A percentile compares a stretch with the other conserved stretches of the same genome.
Evolutionary conservation across 2,113 vertebrate genomes (phyloP).

Genomic region (Nanorana parkeri): DNA sequence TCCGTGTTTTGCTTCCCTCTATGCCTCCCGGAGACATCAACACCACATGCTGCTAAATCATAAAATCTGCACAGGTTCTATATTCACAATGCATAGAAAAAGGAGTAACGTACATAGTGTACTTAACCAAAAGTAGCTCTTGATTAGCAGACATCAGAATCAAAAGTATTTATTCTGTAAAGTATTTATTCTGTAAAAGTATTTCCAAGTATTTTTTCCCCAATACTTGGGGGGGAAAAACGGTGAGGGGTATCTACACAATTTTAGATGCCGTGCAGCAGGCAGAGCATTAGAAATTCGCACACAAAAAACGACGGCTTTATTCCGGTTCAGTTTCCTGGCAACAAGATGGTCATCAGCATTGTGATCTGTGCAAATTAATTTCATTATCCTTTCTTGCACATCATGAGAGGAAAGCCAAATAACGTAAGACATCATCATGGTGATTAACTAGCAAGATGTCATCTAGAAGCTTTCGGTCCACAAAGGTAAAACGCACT

Average conservation of each 20-base stretch:
- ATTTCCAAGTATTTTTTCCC: too few species aligned
- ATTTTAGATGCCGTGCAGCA: neutral
- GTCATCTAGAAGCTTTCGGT: neutral
- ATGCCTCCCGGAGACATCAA: neutral
- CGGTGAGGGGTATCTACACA: neutral
- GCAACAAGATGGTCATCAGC: conserved; percentile 76
- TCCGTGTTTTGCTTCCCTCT: neutral
- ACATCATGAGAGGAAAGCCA: conserved; percentile 70
- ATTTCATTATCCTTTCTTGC: conserved; percentile 79
- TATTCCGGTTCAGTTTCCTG: conserved; percentile 75
- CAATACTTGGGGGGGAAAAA: too few species aligned
- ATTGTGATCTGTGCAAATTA: conserved; percentile 75
- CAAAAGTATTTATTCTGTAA: too few species aligned
- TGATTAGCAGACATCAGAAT: too few species aligned
- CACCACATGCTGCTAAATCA: neutral
- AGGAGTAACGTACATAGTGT: too few species aligned
- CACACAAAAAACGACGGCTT: conserved; percentile 69
- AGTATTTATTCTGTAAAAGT: too few species aligned
- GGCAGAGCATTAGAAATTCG: conserved; percentile 22
- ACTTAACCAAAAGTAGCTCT: too few species aligned
- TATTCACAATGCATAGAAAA: too few species aligned
- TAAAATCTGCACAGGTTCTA: neutral
- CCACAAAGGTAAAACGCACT: neutral
- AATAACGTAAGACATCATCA: conserved; percentile 68
- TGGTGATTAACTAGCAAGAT: conserved; percentile 52